A percentile compares a stretch with the other conserved stretches of the same genome.
These are phyloP conservation scores for Drosophila aldrichi DNA, from an alignment of 2,888 invertebrate species.

Conservation along the genomic window DNA sequence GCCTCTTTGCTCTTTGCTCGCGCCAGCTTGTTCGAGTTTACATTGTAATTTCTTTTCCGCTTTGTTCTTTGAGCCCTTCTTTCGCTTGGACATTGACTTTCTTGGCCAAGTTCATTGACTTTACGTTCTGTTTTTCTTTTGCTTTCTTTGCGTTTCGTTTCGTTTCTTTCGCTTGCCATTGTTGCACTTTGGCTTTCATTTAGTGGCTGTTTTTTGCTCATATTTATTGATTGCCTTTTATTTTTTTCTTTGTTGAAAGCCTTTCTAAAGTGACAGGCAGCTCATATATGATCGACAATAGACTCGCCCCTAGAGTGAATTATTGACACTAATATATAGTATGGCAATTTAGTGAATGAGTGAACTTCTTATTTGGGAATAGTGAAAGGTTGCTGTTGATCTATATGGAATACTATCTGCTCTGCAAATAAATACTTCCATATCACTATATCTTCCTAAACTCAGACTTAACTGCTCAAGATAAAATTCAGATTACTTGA, in stretches of 20 bases:
- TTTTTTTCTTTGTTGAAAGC: slow-evolving; percentile 29
- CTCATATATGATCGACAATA: slow-evolving; percentile 34
- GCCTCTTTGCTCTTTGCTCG: not conserved
- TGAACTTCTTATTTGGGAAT: slow-evolving; percentile 13
- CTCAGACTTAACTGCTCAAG: not conserved
- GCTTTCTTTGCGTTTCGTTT: no score
- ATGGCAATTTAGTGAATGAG: slow-evolving; percentile 20
- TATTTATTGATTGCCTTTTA: slow-evolving; percentile 44
- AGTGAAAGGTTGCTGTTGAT: not conserved
- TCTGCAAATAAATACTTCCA: not conserved
- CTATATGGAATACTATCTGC: no score
- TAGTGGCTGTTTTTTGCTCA: slow-evolving; percentile 15
- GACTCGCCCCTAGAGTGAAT: slow-evolving; percentile 3
- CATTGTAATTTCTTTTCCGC: slow-evolving; percentile 10
- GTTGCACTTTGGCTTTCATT: slow-evolving; percentile 44
- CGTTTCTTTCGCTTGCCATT: slow-evolving; percentile 12
- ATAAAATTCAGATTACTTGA: not conserved
- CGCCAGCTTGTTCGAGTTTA: not conserved
- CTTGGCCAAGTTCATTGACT: slow-evolving; percentile 58
- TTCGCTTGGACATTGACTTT: slow-evolving; percentile 46
- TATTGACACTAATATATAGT: slow-evolving; percentile 23
- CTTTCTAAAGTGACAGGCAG: slow-evolving; percentile 57
- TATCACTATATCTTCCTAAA: not conserved
- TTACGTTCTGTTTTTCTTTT: slow-evolving; percentile 30
- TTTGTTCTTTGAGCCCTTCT: slow-evolving; percentile 41